Conservation (phyloP, 2,113 vertebrate genomes). For the Haliaeetus leucogaster region DNA sequence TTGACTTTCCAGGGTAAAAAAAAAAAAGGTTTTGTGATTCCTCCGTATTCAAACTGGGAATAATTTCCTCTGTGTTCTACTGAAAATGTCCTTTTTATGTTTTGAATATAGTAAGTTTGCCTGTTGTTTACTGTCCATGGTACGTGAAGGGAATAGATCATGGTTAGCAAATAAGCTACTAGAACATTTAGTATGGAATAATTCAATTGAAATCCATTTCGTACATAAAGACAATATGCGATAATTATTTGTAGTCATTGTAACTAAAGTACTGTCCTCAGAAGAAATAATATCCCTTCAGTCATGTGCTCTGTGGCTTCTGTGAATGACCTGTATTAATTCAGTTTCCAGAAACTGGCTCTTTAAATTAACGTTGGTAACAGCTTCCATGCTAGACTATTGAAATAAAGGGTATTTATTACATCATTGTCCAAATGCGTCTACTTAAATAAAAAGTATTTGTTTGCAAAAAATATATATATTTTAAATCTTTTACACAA, state of each 20-base stretch:
- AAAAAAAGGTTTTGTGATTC: neutral
- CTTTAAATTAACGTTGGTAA: conserved; percentile 74
- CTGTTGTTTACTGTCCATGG: conserved; percentile 41
- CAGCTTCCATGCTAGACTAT: conserved; percentile 68
- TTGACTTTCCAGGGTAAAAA: neutral
- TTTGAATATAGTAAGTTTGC: conserved; percentile 9
- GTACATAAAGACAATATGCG: conserved; percentile 36
- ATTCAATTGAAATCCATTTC: conserved; percentile 51
- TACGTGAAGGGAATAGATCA: conserved; percentile 30
- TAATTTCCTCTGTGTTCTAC: neutral
- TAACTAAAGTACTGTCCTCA: conserved; percentile 28
- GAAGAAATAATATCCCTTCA: conserved; percentile 61
- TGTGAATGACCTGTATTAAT: conserved; percentile 78
- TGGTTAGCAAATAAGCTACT: conserved; percentile 43
- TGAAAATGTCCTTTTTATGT: neutral
- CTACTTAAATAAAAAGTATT: conserved; percentile 74
- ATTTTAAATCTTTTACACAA: conserved; percentile 66
- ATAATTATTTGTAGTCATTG: conserved; percentile 58
- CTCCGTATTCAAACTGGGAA: neutral
- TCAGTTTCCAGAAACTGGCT: conserved; percentile 74
- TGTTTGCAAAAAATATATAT: conserved; percentile 71
- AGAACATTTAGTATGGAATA: conserved; percentile 12
- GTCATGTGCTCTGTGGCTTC: conserved; percentile 76
- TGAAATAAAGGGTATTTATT: conserved; percentile 72
- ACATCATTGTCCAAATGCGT: conserved; percentile 70